Percentiles rank a stretch among this genome's conserved stretches.
These are phyloP conservation scores for Drosophila prostipennis DNA, from an alignment of 2,888 invertebrate genomes.

Conservation along the genomic window DNA sequence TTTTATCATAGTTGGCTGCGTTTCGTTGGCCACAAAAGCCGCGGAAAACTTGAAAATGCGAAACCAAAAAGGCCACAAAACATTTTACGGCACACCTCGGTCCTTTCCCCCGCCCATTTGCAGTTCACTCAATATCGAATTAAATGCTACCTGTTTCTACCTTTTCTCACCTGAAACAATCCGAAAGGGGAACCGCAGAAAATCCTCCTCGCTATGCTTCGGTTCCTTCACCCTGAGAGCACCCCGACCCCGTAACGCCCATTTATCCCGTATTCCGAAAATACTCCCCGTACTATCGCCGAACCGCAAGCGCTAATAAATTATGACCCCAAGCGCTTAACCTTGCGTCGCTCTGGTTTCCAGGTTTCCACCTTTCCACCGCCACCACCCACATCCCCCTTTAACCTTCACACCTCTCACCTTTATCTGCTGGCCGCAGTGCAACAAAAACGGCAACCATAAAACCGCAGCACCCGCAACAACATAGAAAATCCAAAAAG, in stretches of 20 bases:
- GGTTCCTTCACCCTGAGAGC: background rate
- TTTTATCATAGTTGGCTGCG: constrained; percentile 7
- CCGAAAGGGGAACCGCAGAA: constrained; percentile 36
- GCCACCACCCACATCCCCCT: constrained; percentile 1
- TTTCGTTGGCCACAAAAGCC: constrained; percentile 31
- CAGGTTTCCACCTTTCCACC: constrained; percentile 6
- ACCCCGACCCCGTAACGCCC: constrained; percentile 1
- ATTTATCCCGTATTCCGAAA: constrained; percentile 36
- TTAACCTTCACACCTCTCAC: constrained; percentile 16
- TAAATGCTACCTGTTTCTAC: constrained; percentile 36
- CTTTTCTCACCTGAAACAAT: constrained; percentile 33
- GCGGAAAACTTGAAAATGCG: constrained; percentile 22
- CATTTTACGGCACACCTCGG: constrained; percentile 17
- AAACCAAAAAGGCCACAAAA: constrained; percentile 14
- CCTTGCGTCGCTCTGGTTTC: constrained; percentile 53
- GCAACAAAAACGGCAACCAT: constrained; percentile 59
- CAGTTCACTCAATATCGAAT: constrained; percentile 41
- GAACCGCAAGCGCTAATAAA: constrained; percentile 74
- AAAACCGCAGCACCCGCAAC: constrained; percentile 66
- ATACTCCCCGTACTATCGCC: constrained; percentile 9
- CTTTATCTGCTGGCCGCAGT: constrained; percentile 49
- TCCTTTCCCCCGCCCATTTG: background rate
- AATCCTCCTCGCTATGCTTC: constrained; percentile 29
- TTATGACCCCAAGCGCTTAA: constrained; percentile 72
- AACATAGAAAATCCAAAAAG: constrained; percentile 63